These are phyloP conservation scores for Acipenser ruthenus DNA, from an alignment of 2,797 vertebrate species.

Conservation along the genomic window DNA sequence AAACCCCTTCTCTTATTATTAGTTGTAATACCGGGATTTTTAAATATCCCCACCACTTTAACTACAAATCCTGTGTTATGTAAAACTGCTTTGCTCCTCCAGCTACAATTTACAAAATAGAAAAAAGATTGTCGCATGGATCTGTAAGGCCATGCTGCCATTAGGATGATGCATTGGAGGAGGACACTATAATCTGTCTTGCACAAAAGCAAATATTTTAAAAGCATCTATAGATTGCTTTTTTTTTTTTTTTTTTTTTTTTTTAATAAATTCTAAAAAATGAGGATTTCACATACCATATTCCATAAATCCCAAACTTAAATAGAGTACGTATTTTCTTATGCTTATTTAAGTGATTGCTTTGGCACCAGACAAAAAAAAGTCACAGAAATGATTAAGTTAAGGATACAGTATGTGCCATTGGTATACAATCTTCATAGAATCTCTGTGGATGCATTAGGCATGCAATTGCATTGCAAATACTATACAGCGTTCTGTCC, in stretches of 20 bases:
- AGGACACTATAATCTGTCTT: conserved; percentile 13
- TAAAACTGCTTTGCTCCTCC: conserved; percentile 28
- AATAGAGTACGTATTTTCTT: neutral
- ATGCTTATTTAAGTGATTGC: conserved; percentile 1
- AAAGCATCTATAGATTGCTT: conserved; percentile 19
- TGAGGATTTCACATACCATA: conserved; percentile 12
- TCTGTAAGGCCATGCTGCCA: conserved; percentile 3
- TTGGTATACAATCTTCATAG: conserved; percentile 20
- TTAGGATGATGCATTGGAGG: conserved; percentile 7
- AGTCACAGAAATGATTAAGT: conserved; percentile 6
- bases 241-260: conserved; percentile 12
- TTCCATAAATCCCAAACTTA: conserved; percentile 10
- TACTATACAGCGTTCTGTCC: too few relatives aligned
- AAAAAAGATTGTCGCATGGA: neutral
- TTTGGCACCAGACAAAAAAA: neutral
- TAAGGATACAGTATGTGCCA: conserved; percentile 9
- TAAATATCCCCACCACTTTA: too few relatives aligned
- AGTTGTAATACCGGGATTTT: too few relatives aligned
- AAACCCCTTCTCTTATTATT: too few relatives aligned
- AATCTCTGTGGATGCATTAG: conserved; percentile 27
- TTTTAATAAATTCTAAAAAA: conserved; percentile 8
- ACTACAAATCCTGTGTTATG: too few relatives aligned
- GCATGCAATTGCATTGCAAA: too few relatives aligned
- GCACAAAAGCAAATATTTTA: conserved; percentile 10
- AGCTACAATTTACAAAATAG: conserved; percentile 5